Conservation (phyloP, 2,797 vertebrate species). For the Bradypus variegatus region DNA sequence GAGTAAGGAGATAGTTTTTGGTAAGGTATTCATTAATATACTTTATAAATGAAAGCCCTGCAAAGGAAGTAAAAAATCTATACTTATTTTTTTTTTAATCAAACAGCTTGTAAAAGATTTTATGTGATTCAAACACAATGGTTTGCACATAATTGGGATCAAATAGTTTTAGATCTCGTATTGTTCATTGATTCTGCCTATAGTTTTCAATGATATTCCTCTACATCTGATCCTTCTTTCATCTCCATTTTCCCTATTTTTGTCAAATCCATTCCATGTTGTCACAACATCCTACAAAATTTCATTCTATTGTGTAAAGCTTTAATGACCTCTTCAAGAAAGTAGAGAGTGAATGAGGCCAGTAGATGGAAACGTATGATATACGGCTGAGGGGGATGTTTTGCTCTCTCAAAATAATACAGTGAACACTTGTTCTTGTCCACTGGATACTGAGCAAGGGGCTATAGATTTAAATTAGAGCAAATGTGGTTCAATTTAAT, state of each 20-base stretch:
- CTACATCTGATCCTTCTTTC: not conserved
- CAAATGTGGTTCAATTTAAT: not conserved
- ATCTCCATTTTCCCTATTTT: slow-evolving; percentile 21
- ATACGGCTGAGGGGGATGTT: not conserved
- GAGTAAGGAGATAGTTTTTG: not conserved
- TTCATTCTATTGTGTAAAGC: not conserved
- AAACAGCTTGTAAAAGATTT: not conserved
- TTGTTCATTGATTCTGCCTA: not conserved
- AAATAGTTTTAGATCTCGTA: not conserved
- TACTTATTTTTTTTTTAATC: not conserved
- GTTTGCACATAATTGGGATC: not conserved
- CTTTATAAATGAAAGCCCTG: not conserved
- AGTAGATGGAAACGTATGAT: not conserved
- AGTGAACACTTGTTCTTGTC: not conserved
- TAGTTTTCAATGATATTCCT: not conserved
- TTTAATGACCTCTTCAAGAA: slow-evolving; percentile 19
- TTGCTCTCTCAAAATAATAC: slow-evolving; percentile 12
- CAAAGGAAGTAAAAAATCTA: not conserved
- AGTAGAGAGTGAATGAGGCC: not conserved
- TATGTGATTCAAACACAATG: not conserved
- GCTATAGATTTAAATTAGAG: not conserved
- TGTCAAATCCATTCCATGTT: not conserved
- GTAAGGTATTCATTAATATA: not conserved
- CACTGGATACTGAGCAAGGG: not conserved
- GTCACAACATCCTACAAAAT: not conserved